These are phyloP conservation scores for Lampris megalopsis DNA, from an alignment of 2,113 vertebrate genomes.

Conservation along the genomic window DNA sequence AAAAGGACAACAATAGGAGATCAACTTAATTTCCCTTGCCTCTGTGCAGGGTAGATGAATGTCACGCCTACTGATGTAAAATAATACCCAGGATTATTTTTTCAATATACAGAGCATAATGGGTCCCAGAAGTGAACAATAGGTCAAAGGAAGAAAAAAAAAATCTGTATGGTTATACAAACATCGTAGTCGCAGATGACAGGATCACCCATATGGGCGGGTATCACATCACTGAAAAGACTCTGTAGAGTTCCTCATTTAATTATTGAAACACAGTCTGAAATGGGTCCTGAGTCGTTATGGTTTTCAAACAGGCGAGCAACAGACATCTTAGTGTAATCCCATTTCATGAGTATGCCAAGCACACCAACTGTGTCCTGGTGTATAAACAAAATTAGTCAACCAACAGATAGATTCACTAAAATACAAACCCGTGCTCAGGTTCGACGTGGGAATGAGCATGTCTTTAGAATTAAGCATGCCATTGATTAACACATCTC, in stretches of 20 bases:
- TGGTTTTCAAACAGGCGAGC: not conserved
- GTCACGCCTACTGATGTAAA: conserved; percentile 55
- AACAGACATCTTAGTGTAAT: not conserved
- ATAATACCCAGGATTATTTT: conserved; percentile 56
- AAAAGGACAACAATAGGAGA: conserved; percentile 49
- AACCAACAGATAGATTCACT: conserved; percentile 17
- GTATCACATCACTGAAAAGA: not conserved
- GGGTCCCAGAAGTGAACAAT: conserved; percentile 41
- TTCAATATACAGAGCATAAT: conserved; percentile 58
- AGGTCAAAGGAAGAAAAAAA: conserved; percentile 41
- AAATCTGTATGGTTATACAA: not conserved
- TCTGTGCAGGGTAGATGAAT: conserved; percentile 58
- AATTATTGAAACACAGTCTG: not conserved
- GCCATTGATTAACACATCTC: conserved; percentile 11
- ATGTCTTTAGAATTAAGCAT: conserved; percentile 22
- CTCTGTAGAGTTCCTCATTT: not conserved
- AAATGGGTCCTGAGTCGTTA: not conserved
- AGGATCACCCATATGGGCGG: not conserved
- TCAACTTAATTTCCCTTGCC: conserved; percentile 55
- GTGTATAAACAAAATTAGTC: not conserved
- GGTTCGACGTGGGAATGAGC: not conserved
- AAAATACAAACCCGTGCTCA: conserved; percentile 8
- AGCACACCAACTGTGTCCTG: not conserved
- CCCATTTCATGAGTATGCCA: not conserved
- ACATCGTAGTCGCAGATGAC: not conserved